Conservation (phyloP, 2,797 vertebrate genomes). For the Brachyrhaphis roseni region DNA sequence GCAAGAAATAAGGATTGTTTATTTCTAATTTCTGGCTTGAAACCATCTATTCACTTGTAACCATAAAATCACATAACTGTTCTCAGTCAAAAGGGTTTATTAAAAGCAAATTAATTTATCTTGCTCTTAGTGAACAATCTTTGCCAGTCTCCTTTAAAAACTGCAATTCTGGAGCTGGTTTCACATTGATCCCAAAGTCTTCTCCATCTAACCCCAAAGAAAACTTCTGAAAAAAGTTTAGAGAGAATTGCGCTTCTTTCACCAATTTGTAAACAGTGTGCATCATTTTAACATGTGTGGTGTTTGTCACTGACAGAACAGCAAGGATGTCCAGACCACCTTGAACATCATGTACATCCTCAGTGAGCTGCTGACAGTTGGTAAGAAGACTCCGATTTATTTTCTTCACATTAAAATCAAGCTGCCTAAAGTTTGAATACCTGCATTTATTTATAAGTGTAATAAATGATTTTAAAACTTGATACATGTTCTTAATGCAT, state of each 20-base stretch:
- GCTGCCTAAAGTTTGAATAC: background rate
- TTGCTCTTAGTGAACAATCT: background rate
- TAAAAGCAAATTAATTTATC: background rate
- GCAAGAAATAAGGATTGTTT: background rate
- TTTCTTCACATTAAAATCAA: background rate
- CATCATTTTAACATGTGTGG: slow-evolving; percentile 15
- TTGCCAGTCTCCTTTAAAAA: background rate
- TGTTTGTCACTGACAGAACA: slow-evolving; percentile 81
- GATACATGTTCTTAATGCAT: background rate
- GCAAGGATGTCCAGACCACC: slow-evolving; percentile 88
- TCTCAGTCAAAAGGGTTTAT: background rate
- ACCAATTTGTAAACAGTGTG: background rate
- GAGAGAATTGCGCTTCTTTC: background rate
- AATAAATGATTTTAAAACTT: background rate
- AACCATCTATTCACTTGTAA: too few species aligned
- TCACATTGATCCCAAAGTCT: background rate
- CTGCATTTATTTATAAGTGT: slow-evolving; percentile 3
- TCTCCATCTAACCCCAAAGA: too few species aligned
- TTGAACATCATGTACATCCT: slow-evolving; percentile 94
- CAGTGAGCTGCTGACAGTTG: slow-evolving; percentile 90
- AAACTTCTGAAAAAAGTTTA: background rate
- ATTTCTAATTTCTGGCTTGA: background rate
- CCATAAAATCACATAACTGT: background rate
- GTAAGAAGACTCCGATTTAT: slow-evolving; percentile 77
- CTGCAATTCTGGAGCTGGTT: background rate